phyloP scores from a whole-genome alignment of 2,797 vertebrate species.

The Halcyon badia region DNA sequence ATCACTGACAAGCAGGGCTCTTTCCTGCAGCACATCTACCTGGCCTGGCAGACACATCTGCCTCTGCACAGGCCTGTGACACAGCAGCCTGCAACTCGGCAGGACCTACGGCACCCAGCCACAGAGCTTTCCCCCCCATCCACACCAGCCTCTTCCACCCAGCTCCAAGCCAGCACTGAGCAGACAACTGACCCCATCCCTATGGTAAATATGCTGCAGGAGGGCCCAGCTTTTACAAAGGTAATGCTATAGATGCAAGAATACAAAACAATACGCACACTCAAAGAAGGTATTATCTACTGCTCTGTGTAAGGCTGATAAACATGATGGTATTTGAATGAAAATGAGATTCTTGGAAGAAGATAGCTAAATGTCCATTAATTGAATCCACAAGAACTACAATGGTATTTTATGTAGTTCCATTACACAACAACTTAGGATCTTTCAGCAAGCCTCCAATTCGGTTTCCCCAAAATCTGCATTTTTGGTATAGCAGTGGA shows the following conservation, averaged over 20 bases:
- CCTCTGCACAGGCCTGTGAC: neutral
- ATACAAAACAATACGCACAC: neutral
- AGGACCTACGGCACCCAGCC: neutral
- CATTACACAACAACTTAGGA: neutral
- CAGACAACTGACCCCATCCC: neutral
- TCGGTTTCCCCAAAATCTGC: neutral
- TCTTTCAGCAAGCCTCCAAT: neutral
- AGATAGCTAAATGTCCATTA: neutral
- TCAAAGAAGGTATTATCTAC: neutral
- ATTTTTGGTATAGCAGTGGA: neutral
- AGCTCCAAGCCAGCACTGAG: neutral
- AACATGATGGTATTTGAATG: neutral
- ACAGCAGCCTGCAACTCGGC: neutral
- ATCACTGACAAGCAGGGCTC: neutral
- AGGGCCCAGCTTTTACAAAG: neutral
- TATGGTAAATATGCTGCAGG: too few species aligned
- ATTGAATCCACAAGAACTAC: neutral
- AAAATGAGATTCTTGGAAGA: neutral
- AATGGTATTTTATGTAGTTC: neutral
- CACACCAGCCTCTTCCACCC: neutral
- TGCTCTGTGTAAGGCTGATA: neutral
- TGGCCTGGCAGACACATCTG: neutral
- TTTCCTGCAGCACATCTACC: fast-evolving
- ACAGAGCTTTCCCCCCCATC: neutral
- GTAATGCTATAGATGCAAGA: fast-evolving